Evolutionary conservation across 2,888 invertebrate genomes (phyloP).

Genomic region (Tenthredo notha): DNA sequence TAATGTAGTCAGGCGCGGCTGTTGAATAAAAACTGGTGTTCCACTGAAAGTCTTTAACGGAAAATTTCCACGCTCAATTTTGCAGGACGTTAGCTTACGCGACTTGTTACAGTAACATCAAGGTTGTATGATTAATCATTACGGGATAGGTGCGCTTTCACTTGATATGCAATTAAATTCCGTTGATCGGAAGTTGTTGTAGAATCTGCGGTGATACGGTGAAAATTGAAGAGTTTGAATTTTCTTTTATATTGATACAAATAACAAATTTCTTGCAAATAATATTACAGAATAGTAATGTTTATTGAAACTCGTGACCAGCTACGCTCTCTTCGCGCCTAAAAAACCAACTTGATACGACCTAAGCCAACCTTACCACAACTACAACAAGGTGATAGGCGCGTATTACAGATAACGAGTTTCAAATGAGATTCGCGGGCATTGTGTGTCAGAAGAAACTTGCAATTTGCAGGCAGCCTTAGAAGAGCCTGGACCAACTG

Average conservation of each 20-base stretch:
- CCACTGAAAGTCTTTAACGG: constrained; percentile 19
- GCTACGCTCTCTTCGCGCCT: constrained; percentile 5
- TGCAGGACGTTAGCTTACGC: constrained; percentile 23
- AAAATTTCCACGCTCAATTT: constrained; percentile 43
- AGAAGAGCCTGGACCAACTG: constrained; percentile 16
- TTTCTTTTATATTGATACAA: not conserved
- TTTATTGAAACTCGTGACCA: not conserved
- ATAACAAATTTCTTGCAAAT: not conserved
- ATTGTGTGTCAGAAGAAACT: constrained; percentile 8
- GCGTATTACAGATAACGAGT: constrained; percentile 60
- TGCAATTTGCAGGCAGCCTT: constrained; percentile 23
- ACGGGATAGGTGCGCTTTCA: constrained; percentile 41
- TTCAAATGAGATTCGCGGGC: constrained; percentile 65
- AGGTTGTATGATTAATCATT: constrained; percentile 46
- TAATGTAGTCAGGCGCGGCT: not conserved
- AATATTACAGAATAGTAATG: not conserved
- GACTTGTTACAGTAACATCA: constrained; percentile 43
- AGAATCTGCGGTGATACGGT: not conserved
- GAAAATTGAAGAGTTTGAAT: not conserved
- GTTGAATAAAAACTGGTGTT: not conserved
- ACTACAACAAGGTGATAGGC: constrained; percentile 33
- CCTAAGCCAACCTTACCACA: not conserved
- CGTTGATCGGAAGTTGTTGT: constrained; percentile 42
- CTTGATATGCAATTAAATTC: constrained; percentile 46
- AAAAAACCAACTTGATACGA: not conserved